A percentile compares a stretch with the other conserved stretches of the same genome.
Conservation (phyloP, 1,140 invertebrate genomes). For the Eriosoma lanigerum region DNA sequence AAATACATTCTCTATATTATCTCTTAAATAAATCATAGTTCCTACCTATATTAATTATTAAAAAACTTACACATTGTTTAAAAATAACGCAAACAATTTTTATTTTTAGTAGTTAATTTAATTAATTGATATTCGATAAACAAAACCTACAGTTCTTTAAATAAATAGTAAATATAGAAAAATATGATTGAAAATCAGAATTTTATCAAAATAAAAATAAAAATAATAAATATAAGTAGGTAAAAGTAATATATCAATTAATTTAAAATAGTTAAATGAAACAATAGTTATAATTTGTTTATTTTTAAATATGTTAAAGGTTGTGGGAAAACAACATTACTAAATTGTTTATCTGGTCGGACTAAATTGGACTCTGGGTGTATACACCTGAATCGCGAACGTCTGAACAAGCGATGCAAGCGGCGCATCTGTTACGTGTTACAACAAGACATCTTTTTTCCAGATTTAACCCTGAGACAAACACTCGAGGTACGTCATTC, state of each 20-base stretch:
- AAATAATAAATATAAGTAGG: background rate
- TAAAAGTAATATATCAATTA: background rate
- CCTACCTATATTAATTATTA: no score
- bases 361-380: conserved; percentile 68
- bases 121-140: no score
- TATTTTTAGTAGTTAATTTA: no score
- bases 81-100: no score
- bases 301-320: conserved; percentile 58
- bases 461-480: conserved; percentile 76
- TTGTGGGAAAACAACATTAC: conserved; percentile 78
- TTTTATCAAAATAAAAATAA: background rate
- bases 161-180: no score
- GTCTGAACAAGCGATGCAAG: conserved; percentile 74
- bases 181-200: background rate
- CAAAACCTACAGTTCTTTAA: no score
- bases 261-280: background rate
- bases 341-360: conserved; percentile 75
- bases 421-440: conserved; percentile 80
- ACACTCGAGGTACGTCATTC: conserved; percentile 68
- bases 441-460: conserved; percentile 83
- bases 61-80: no score
- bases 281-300: background rate
- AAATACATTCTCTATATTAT: no score
- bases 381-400: conserved; percentile 74
- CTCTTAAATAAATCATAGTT: no score